Conservation (phyloP, 2,888 invertebrate genomes). For the Dione juno region DNA sequence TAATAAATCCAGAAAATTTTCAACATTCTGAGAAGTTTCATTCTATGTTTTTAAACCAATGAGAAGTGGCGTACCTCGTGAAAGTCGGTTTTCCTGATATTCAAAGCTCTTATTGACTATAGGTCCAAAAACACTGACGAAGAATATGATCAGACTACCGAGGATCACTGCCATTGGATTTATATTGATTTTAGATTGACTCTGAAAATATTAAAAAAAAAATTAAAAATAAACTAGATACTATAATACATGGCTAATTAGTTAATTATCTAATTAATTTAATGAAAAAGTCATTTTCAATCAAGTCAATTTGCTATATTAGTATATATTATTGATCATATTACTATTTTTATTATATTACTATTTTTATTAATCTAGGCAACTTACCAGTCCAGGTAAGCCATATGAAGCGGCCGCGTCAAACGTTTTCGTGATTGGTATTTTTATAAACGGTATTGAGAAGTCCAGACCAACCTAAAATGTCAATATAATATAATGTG, state of each 20-base stretch:
- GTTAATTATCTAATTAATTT: too few species aligned
- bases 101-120: slow-evolving; percentile 60
- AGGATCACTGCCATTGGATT: slow-evolving; percentile 85
- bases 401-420: slow-evolving; percentile 61
- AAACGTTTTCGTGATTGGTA: slow-evolving; percentile 84
- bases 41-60: neutral
- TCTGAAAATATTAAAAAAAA: slow-evolving; percentile 58
- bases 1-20: too few species aligned
- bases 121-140: slow-evolving; percentile 82
- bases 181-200: slow-evolving; percentile 82
- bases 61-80: slow-evolving; percentile 60
- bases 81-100: slow-evolving; percentile 55
- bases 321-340: too few species aligned
- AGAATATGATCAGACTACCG: slow-evolving; percentile 82
- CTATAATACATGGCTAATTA: too few species aligned
- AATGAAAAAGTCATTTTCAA: too few species aligned
- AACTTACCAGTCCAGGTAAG: slow-evolving; percentile 50
- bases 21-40: too few species aligned
- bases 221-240: too few species aligned
- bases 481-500: neutral
- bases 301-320: too few species aligned
- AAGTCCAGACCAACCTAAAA: slow-evolving; percentile 86
- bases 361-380: neutral
- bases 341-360: too few species aligned
- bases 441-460: slow-evolving; percentile 86